These are phyloP conservation scores for Xerus rutilus DNA, from an alignment of 2,797 vertebrate species.

Conservation along the genomic window DNA sequence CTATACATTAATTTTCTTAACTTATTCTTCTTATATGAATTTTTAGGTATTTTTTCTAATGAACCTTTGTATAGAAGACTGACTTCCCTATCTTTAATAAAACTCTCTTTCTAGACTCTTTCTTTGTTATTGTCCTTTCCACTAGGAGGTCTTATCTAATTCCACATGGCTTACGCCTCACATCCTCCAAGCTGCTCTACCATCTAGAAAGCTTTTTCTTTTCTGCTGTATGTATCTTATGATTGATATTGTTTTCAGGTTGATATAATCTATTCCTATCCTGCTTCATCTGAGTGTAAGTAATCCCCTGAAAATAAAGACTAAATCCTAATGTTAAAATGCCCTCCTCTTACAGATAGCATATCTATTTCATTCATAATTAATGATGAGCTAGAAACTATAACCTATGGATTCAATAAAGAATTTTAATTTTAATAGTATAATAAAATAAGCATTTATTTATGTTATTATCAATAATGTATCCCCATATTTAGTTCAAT, in stretches of 20 bases:
- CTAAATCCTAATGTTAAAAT: background rate
- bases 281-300: background rate
- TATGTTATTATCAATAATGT: background rate
- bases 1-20: background rate
- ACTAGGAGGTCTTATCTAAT: background rate
- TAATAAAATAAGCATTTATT: background rate
- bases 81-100: background rate
- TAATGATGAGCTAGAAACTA: background rate
- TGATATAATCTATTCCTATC: background rate
- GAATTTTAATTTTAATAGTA: background rate
- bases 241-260: background rate
- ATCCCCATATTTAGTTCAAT: background rate
- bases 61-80: background rate
- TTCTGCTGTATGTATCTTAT: background rate
- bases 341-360: background rate
- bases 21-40: background rate
- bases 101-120: background rate
- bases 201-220: background rate
- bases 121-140: background rate
- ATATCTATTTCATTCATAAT: background rate
- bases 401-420: background rate
- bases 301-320: background rate
- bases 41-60: background rate
- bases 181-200: background rate
- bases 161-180: background rate